These are phyloP conservation scores for Eupleurogrammus muticus DNA, from an alignment of 2,797 vertebrate species.

Conservation along the genomic window DNA sequence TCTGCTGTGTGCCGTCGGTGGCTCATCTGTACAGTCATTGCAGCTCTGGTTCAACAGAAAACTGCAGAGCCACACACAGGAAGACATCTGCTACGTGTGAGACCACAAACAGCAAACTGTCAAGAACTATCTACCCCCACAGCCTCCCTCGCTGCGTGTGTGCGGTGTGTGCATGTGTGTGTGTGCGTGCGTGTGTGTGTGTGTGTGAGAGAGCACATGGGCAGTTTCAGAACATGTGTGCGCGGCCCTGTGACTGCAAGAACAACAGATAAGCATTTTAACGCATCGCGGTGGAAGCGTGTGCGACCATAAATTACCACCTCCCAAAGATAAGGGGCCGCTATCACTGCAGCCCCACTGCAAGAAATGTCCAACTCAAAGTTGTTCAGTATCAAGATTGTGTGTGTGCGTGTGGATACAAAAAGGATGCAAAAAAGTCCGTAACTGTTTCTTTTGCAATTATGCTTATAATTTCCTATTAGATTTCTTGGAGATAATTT, in stretches of 20 bases:
- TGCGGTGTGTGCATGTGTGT: conserved; percentile 2
- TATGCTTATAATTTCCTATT: neutral
- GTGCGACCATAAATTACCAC: conserved; percentile 55
- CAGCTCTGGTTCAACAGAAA: conserved; percentile 60
- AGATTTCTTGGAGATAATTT: neutral
- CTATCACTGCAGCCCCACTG: conserved; percentile 28
- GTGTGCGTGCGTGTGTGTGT: conserved; percentile 9
- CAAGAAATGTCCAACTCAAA: conserved; percentile 33
- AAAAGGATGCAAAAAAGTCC: neutral
- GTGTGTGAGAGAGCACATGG: too few species aligned
- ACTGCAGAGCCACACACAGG: conserved; percentile 71
- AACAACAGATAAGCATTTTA: conserved; percentile 69
- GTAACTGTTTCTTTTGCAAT: neutral
- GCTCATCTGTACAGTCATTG: conserved; percentile 43
- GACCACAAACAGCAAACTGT: conserved; percentile 81
- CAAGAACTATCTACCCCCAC: conserved; percentile 70
- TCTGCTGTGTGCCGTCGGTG: conserved; percentile 21
- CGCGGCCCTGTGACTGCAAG: conserved; percentile 40
- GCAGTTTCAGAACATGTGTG: conserved; percentile 13
- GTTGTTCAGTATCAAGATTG: neutral
- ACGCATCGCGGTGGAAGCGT: conserved; percentile 40
- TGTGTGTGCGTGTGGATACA: neutral
- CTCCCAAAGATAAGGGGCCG: conserved; percentile 56
- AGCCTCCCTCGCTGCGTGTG: conserved; percentile 36
- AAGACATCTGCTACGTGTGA: conserved; percentile 76